Evolutionary conservation across 2,113 vertebrate species (phyloP), one percentile per base, ranked within the genome.

Genomic region (Casuarius casuarius): DNA sequence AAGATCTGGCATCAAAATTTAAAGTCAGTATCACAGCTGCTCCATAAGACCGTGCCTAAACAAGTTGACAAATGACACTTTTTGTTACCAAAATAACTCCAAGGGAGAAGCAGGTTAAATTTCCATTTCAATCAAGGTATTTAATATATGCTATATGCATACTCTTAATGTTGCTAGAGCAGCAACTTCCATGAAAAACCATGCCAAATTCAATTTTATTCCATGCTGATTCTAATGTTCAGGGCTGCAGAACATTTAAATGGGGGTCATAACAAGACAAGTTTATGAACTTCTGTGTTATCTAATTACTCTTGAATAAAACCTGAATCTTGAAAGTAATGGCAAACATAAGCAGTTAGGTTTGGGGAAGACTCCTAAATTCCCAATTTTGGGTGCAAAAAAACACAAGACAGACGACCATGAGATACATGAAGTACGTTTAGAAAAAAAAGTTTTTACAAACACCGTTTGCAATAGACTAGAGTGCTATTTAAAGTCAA

Each of bases 341-440:
- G 16, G 29, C 56, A 29, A 15, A 31, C 28, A 31, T 17, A 17
- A 17, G 29, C 56, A 59, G 28, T 15, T 31, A 49, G 12, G 23
- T 35, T 52, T 31, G 17, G 23, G 33, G 23, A 48, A 35, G 16
- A 51, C 48, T 18, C 33, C 35, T 25, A 3, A n/a, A 52, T 28
- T 52, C 35, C 23, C n/a, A 28, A 38, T 51, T 20, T 25, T 28
- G n/a, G 33, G 16, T 29, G 73, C 14, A 62, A 71, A 54, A 71
- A 54, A 84, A 74, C 13, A 18, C 4, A 52, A 4, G 38, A 29
- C 19, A 65, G 2, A 13, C 0, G 4, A 71, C 76, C 17, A 22
- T 1, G 19, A 62, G 51, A 67, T 2, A 42, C 25, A 26, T 1
- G 4, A 56, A 59, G 5, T 2, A 9, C 7, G 52, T 2, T 22